Conservation (phyloP, 2,888 invertebrate species). For the Caenorhabditis imperialis region DNA sequence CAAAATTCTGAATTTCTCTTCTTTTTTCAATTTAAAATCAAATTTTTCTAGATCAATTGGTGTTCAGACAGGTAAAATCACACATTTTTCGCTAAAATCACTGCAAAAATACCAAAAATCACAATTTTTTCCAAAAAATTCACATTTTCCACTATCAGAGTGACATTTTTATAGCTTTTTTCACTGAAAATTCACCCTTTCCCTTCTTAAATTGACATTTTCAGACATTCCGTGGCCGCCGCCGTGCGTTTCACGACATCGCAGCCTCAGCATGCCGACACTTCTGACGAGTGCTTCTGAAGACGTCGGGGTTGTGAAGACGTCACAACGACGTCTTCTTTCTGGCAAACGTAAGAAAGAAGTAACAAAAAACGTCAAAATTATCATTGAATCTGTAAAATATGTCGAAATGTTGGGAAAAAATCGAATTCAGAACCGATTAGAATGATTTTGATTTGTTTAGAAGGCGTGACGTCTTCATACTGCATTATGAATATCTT, state of each 20-base stretch:
- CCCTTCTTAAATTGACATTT: slow-evolving; percentile 1
- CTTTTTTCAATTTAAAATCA: not conserved
- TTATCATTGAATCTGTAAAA: no score
- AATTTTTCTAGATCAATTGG: slow-evolving; percentile 38
- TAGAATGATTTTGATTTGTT: no score
- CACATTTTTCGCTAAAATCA: slow-evolving; percentile 12
- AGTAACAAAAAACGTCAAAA: no score
- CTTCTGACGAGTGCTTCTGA: not conserved
- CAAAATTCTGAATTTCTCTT: not conserved
- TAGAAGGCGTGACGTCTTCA: no score
- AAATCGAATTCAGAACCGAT: no score
- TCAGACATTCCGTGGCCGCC: slow-evolving; percentile 59
- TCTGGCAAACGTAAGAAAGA: no score
- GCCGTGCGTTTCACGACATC: slow-evolving; percentile 55
- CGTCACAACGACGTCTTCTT: not conserved
- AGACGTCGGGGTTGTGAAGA: not conserved
- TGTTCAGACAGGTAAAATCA: slow-evolving; percentile 49
- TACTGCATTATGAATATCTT: no score
- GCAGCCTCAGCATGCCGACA: slow-evolving; percentile 48
- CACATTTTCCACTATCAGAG: not conserved
- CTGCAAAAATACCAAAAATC: not conserved
- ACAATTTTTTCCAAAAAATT: not conserved
- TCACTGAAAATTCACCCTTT: not conserved
- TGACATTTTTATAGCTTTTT: not conserved
- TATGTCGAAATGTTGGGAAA: no score